Conservation (phyloP, 2,113 vertebrate species). For the Lasiurus borealis region DNA sequence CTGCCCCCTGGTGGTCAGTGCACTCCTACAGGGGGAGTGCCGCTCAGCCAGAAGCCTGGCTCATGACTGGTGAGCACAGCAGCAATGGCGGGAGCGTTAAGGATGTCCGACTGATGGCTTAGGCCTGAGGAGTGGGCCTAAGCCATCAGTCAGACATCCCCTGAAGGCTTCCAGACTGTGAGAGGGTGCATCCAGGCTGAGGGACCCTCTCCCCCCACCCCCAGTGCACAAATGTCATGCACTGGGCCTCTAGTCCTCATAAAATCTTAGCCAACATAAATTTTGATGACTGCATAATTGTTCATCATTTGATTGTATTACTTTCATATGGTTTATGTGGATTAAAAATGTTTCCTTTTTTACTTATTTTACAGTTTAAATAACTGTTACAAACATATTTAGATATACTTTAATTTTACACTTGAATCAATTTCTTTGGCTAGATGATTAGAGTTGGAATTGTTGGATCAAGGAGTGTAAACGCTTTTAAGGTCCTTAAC, state of each 20-base stretch:
- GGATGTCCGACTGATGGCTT: too few species aligned
- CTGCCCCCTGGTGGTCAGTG: too few species aligned
- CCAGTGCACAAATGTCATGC: too few species aligned
- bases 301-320: not conserved
- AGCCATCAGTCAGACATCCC: too few species aligned
- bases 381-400: not conserved
- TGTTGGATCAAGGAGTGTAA: not conserved
- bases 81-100: too few species aligned
- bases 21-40: too few species aligned
- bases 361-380: not conserved
- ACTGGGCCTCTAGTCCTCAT: not conserved
- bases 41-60: too few species aligned
- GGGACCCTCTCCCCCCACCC: too few species aligned
- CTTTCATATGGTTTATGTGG: not conserved
- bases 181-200: too few species aligned
- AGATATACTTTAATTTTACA: not conserved
- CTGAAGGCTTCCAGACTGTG: too few species aligned
- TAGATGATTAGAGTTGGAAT: not conserved
- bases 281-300: not conserved
- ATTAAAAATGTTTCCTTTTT: conserved; percentile 26
- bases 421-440: not conserved
- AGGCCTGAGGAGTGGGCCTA: too few species aligned
- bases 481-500: not conserved
- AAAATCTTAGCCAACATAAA: not conserved
- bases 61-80: too few species aligned